Evolutionary conservation across 1,140 invertebrate species (phyloP).

Genomic region (Drosophila micromelanica): DNA sequence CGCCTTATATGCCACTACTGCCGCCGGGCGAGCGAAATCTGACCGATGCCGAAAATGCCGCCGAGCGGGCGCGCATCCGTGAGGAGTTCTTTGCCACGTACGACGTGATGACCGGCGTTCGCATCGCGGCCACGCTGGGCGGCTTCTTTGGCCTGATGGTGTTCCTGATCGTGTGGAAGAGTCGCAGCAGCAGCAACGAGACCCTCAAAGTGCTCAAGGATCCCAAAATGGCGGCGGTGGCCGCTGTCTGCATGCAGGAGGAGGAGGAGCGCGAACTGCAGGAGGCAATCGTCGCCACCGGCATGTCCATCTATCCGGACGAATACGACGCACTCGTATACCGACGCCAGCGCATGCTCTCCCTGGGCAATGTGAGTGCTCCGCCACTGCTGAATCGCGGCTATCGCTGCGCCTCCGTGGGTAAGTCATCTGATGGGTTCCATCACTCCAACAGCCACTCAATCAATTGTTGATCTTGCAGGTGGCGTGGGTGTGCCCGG

Average conservation of each 20-base stretch:
- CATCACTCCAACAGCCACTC: neutral
- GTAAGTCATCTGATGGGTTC: constrained; percentile 52
- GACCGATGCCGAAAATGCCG: constrained; percentile 66
- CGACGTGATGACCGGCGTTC: constrained; percentile 95
- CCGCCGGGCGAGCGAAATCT: constrained; percentile 72
- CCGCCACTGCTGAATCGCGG: constrained; percentile 85
- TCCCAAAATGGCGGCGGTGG: constrained; percentile 87
- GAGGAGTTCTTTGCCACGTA: constrained; percentile 94
- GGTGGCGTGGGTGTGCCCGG: constrained; percentile 61
- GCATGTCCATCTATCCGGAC: constrained; percentile 85
- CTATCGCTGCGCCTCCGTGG: constrained; percentile 88
- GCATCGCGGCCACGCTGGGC: constrained; percentile 94
- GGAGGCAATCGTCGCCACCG: constrained; percentile 89
- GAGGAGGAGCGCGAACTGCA: constrained; percentile 90
- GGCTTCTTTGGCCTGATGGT: constrained; percentile 95
- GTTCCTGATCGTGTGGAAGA: constrained; percentile 94
- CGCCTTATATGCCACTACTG: constrained; percentile 65
- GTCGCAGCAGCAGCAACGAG: constrained; percentile 89
- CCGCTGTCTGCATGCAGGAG: constrained; percentile 90
- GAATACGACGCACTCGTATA: constrained; percentile 86
- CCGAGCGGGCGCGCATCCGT: constrained; percentile 87
- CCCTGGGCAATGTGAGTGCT: constrained; percentile 85
- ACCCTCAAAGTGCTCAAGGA: constrained; percentile 87
- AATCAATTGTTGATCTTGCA: neutral
- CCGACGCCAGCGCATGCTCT: constrained; percentile 85